A percentile compares a stretch with the other conserved stretches of the same genome.
Conservation (phyloP, 2,797 vertebrate species). For the Paguma larvata region DNA sequence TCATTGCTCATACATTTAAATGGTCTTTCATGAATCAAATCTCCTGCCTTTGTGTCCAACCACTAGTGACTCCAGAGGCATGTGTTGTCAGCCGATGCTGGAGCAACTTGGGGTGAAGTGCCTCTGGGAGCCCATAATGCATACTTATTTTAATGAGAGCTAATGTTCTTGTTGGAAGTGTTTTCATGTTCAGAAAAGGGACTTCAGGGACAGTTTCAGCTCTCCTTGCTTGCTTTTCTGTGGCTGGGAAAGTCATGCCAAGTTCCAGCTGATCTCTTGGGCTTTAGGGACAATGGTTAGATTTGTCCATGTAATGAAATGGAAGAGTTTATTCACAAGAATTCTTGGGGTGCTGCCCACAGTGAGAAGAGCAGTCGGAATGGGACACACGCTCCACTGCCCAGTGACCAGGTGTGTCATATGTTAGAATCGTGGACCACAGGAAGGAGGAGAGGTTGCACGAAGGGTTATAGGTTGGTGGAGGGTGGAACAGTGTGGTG, state of each 20-base stretch:
- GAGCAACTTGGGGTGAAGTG: not conserved
- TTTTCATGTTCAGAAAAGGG: not conserved
- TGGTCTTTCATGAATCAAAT: not conserved
- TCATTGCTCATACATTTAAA: not conserved
- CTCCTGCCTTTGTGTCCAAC: not conserved
- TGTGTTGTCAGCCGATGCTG: not conserved
- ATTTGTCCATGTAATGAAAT: not conserved
- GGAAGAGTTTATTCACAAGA: not conserved
- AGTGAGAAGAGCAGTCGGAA: not conserved
- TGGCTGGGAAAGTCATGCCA: not conserved
- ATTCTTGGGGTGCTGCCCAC: not conserved
- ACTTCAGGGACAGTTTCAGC: not conserved
- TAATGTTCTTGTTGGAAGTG: not conserved
- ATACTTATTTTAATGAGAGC: not conserved
- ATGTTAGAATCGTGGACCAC: not conserved
- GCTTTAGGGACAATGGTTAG: not conserved
- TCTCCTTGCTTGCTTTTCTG: not conserved
- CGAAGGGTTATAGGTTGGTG: not conserved
- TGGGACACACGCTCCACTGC: not conserved
- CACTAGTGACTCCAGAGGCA: not conserved
- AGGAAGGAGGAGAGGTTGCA: not conserved
- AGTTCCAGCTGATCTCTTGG: not conserved
- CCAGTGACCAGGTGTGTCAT: not conserved
- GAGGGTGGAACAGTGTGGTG: not conserved
- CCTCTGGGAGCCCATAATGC: not conserved